A percentile compares a stretch with the other conserved stretches of the same genome.
Evolutionary conservation across 2,113 vertebrate species (phyloP).

Genomic region (Haemorhous mexicanus): DNA sequence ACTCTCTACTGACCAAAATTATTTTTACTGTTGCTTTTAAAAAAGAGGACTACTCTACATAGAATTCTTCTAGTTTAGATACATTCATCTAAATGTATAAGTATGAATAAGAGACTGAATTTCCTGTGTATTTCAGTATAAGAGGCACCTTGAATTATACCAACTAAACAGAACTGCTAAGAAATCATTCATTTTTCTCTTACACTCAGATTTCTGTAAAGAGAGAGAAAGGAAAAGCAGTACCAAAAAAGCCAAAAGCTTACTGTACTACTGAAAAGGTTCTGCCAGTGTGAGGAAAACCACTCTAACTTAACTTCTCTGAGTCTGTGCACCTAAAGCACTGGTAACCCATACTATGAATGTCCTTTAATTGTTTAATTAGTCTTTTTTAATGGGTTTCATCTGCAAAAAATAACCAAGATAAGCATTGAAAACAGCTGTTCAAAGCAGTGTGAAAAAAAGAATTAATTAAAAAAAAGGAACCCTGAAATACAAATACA

Average conservation of each 20-base stretch:
- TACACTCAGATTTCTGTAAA: neutral
- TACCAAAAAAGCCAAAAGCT: neutral
- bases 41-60: neutral
- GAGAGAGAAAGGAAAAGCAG: neutral
- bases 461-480: neutral
- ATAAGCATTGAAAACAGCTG: neutral
- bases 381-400: neutral
- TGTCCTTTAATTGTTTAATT: neutral
- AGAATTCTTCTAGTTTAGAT: neutral
- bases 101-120: neutral
- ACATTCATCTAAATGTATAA: neutral
- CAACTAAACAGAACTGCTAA: neutral
- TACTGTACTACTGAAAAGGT: neutral
- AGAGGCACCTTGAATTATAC: neutral
- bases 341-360: neutral
- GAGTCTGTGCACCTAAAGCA: neutral
- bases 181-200: neutral
- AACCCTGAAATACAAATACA: neutral
- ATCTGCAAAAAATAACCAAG: neutral
- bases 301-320: neutral
- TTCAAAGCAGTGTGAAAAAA: neutral
- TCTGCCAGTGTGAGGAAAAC: neutral
- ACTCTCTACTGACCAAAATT: neutral
- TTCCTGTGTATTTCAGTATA: neutral
- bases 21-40: neutral